phyloP scores from a whole-genome alignment of 2,113 vertebrate genomes.

The human (Homo sapiens) region DNA sequence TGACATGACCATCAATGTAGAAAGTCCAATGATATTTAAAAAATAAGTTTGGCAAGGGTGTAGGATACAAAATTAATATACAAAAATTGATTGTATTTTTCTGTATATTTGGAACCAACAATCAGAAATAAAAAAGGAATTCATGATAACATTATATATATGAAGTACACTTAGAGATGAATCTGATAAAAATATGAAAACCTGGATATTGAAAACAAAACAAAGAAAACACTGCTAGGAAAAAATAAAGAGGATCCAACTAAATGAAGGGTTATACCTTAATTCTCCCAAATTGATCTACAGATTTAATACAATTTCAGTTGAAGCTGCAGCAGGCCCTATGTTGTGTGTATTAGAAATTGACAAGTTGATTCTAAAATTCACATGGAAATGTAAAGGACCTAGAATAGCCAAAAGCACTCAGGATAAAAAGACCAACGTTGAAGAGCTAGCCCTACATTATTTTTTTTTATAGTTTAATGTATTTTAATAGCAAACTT shows the following conservation, averaged over 20 bases:
- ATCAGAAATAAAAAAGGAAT: background rate
- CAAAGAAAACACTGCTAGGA: background rate
- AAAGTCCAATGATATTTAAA: no score
- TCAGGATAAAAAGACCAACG: background rate
- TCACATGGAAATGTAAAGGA: background rate
- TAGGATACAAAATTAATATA: no score
- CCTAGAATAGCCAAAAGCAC: background rate
- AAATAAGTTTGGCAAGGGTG: no score
- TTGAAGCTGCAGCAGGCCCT: background rate
- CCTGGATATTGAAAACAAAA: background rate
- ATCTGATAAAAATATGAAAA: background rate
- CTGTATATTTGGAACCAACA: background rate
- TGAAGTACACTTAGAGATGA: background rate
- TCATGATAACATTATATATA: no score
- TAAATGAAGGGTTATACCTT: background rate
- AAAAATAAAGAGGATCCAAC: background rate
- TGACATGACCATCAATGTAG: no score
- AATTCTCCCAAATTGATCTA: background rate
- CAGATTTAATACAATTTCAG: background rate
- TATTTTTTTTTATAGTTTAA: slow-evolving; percentile 68
- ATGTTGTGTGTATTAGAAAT: background rate
- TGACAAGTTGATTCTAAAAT: background rate
- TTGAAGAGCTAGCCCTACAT: background rate
- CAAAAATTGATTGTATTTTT: background rate
- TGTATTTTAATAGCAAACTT: slow-evolving; percentile 88